phyloP scores from a whole-genome alignment of 1,140 invertebrate genomes.

The Drosophila ambigua region DNA sequence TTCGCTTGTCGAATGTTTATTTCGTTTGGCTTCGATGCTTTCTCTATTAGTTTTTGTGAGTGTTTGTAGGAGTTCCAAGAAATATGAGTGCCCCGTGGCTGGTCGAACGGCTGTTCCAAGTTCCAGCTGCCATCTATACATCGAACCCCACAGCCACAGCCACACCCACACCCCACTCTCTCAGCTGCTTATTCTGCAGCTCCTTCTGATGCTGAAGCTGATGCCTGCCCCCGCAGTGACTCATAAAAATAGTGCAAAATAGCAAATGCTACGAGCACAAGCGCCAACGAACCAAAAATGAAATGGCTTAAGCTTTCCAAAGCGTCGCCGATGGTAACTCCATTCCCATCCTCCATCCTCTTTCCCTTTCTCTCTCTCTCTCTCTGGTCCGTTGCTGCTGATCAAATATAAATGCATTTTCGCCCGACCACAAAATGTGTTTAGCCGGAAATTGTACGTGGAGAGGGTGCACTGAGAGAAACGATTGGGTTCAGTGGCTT shows the following conservation, averaged over 20 bases:
- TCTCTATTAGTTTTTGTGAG: constrained; percentile 74
- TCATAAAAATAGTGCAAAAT: constrained; percentile 72
- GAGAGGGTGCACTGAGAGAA: constrained; percentile 50
- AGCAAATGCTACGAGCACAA: constrained; percentile 59
- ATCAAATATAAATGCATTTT: constrained; percentile 81
- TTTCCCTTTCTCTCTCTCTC: constrained; percentile 1
- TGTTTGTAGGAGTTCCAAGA: constrained; percentile 70
- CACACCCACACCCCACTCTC: not conserved
- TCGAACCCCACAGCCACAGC: constrained; percentile 1
- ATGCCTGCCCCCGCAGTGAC: constrained; percentile 38
- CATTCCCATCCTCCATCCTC: constrained; percentile 4
- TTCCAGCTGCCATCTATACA: constrained; percentile 10
- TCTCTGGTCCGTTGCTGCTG: constrained; percentile 36
- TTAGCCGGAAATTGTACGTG: constrained; percentile 83
- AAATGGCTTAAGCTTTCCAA: constrained; percentile 79
- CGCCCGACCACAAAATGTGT: constrained; percentile 79
- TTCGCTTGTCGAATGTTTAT: constrained; percentile 49
- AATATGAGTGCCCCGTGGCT: constrained; percentile 73
- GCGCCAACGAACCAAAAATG: constrained; percentile 78
- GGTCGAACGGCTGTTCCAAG: constrained; percentile 24
- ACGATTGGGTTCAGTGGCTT: not conserved
- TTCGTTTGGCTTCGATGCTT: constrained; percentile 38
- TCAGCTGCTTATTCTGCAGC: too few relatives aligned
- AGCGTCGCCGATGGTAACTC: constrained; percentile 58
- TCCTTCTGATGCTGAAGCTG: too few relatives aligned